Percentiles rank a stretch among this genome's conserved stretches.
phyloP scores from a whole-genome alignment of 2,888 invertebrate genomes.

The Brachynemurus nebulosus region DNA sequence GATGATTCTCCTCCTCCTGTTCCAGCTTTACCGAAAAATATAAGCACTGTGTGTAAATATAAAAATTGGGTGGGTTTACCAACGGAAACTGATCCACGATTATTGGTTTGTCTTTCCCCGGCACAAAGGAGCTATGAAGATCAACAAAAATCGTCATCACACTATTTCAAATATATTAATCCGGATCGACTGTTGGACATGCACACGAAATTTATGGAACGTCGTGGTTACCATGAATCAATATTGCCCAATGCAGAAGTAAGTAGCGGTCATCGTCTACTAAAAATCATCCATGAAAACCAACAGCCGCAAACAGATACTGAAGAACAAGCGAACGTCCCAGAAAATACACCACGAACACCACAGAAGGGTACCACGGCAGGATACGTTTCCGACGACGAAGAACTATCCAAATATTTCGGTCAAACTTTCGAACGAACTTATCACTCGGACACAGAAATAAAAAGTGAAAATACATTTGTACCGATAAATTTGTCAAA shows the following conservation, averaged over 20 bases:
- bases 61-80: conserved; percentile 46
- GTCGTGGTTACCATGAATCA: conserved; percentile 30
- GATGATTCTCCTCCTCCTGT: conserved; percentile 27
- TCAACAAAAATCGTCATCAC: conserved; percentile 35
- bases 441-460: too few species aligned
- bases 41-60: conserved; percentile 28
- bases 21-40: conserved; percentile 33
- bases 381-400: too few species aligned
- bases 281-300: conserved; percentile 44
- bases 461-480: too few species aligned
- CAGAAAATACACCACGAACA: too few species aligned
- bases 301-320: background rate
- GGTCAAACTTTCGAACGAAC: too few species aligned
- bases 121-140: conserved; percentile 49
- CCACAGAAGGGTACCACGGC: too few species aligned
- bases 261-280: conserved; percentile 32
- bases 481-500: too few species aligned
- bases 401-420: background rate
- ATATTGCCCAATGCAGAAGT: too few species aligned
- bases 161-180: too few species aligned
- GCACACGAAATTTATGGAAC: conserved; percentile 53
- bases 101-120: conserved; percentile 57
- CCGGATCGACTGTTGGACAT: conserved; percentile 51
- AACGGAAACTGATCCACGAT: conserved; percentile 42
- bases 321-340: too few species aligned